Conservation (phyloP, 2,888 invertebrate genomes). For the Hirtodrosophila histrioides region DNA sequence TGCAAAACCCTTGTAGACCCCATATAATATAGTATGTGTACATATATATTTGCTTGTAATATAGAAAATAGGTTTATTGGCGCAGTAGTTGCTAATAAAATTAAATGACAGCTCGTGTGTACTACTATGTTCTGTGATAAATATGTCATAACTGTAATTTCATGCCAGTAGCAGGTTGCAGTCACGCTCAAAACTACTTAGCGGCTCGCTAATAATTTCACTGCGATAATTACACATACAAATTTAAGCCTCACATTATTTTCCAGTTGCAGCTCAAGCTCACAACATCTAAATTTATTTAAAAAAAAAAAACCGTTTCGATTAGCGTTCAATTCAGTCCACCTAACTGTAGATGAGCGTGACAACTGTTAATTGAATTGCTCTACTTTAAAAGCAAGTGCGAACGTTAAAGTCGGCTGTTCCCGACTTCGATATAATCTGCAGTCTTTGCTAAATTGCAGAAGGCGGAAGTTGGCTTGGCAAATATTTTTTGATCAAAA, state of each 20-base stretch:
- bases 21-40: no score
- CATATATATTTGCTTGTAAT: no score
- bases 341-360: conserved; percentile 62
- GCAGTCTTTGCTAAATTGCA: no score
- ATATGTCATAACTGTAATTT: conserved; percentile 30
- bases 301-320: conserved; percentile 33
- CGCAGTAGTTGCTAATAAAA: conserved; percentile 10
- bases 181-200: conserved; percentile 49
- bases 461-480: no score
- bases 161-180: background rate
- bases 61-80: conserved; percentile 8
- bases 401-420: no score
- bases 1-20: conserved; percentile 8
- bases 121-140: conserved; percentile 1
- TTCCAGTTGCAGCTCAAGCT: conserved; percentile 2
- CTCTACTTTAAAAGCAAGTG: conserved; percentile 31
- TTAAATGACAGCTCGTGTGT: conserved; percentile 3
- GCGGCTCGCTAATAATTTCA: conserved; percentile 42
- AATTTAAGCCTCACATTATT: conserved; percentile 12
- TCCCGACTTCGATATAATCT: no score
- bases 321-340: conserved; percentile 72
- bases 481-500: no score
- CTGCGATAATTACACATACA: conserved; percentile 27
- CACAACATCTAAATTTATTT: conserved; percentile 1
- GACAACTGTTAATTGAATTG: conserved; percentile 71